Evolutionary conservation across 2,113 vertebrate genomes (phyloP), one percentile per base, ranked within the genome.

Genomic region (Triplophysa rosa): DNA sequence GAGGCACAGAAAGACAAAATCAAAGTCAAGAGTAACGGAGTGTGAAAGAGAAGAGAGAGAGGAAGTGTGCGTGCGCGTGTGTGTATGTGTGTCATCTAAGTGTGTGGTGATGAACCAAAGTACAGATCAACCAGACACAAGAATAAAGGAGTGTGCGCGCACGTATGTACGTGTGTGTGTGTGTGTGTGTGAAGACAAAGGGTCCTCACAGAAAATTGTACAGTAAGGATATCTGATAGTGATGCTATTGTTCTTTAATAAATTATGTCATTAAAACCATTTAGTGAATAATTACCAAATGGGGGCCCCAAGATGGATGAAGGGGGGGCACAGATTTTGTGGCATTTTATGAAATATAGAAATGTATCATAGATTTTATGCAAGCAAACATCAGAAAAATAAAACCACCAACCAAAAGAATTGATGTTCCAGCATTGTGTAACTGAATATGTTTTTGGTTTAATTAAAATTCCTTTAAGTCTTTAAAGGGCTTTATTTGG

Each of bases 11-110:
- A 74, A 63, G 40, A 74, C 71, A 47, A 74, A 74, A 63, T 63
- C 58, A 74, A 74, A 74, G 71, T 74, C 71, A 74, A 42, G 71
- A n/a, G 71, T 74, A 74, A 74, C 59, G 21, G 58, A 74, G 71
- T 74, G 71, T 63, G 71, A 74, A 74, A 26, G 40, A 63, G 23
- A 59, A 63, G 58, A 49, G 37, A 74, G 71, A 61, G 40, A 40
- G 42, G 42, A 63, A 40, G 12, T 6, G 12, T 45, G 58, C 17
- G 59, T 64, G 47, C 49, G 40, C 5, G 58, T 64, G 56, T 37
- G 49, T 63, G 52, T 52, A 47, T 62, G 61, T 37, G 42, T 54
- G 52, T 45, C 56, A 45, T 62, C 56, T 62, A 73, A 73, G 37
- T 74, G 71, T 74, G 58, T 62, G 37, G 21, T 74, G 71, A 42